These are phyloP conservation scores for Numenius arquata DNA, from an alignment of 2,113 vertebrate species.

Conservation along the genomic window DNA sequence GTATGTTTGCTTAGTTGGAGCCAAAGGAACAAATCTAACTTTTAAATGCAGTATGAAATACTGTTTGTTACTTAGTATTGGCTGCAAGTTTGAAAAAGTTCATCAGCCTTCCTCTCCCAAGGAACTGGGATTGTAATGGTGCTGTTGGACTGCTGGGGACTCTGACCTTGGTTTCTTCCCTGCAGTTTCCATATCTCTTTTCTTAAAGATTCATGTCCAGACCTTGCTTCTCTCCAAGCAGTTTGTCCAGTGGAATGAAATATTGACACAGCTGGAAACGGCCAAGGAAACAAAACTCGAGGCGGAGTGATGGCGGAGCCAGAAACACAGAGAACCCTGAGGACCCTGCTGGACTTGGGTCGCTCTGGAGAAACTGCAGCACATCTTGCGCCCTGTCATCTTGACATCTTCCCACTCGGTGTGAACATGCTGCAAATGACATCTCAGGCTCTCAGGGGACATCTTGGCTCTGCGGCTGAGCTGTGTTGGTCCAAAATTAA, in stretches of 20 bases:
- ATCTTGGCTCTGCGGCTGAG: neutral
- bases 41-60: neutral
- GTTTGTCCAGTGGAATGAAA: neutral
- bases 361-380: neutral
- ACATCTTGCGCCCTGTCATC: neutral
- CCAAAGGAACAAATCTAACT: neutral
- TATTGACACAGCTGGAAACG: neutral
- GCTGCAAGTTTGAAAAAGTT: neutral
- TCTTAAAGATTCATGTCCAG: neutral
- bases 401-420: neutral
- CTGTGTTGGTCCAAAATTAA: neutral
- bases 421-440: neutral
- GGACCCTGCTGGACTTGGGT: neutral
- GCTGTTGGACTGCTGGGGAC: neutral
- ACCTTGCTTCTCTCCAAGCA: neutral
- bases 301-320: neutral
- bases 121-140: neutral
- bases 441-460: neutral
- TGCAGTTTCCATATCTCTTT: neutral
- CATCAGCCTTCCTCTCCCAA: neutral
- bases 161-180: neutral
- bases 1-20: neutral
- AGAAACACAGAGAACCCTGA: neutral
- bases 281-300: neutral
- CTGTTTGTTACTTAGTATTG: neutral